These are phyloP conservation scores for Limnothrissa miodon DNA, from an alignment of 2,113 vertebrate species.

Conservation along the genomic window DNA sequence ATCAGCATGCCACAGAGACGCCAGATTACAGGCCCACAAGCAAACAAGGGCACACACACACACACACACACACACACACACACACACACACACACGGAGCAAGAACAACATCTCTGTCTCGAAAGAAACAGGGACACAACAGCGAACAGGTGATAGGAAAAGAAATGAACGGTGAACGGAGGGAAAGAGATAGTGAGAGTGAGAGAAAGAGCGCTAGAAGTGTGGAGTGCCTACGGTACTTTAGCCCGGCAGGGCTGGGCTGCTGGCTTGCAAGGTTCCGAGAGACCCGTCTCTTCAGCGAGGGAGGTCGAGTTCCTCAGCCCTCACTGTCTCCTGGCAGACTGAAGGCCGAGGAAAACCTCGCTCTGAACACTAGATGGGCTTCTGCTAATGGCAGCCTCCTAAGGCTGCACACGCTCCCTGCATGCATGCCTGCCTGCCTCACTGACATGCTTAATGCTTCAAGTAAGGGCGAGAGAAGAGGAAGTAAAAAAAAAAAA, in stretches of 20 bases:
- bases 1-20: slow-evolving; percentile 36
- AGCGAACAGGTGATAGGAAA: not conserved
- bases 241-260: slow-evolving; percentile 57
- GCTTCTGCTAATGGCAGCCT: slow-evolving; percentile 83
- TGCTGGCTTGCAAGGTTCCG: slow-evolving; percentile 58
- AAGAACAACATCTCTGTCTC: not conserved
- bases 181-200: slow-evolving; percentile 27
- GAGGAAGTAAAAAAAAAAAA: not conserved
- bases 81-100: slow-evolving; percentile 4
- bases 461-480: slow-evolving; percentile 70
- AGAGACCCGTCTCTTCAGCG: slow-evolving; percentile 71
- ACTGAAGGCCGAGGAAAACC: slow-evolving; percentile 64
- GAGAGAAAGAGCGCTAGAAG: slow-evolving; percentile 51
- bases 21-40: slow-evolving; percentile 21
- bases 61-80: slow-evolving; percentile 2
- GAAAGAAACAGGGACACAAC: not conserved
- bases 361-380: slow-evolving; percentile 93
- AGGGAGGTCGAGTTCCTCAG: slow-evolving; percentile 55
- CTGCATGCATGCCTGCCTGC: slow-evolving; percentile 81
- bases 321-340: slow-evolving; percentile 56
- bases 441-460: slow-evolving; percentile 79
- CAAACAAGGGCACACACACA: slow-evolving; percentile 26
- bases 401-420: slow-evolving; percentile 73
- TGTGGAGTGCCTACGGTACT: slow-evolving; percentile 71
- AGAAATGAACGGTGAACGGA: slow-evolving; percentile 25